These are phyloP conservation scores for Paracyclopina nana DNA, from an alignment of 1,140 invertebrate species.

Conservation along the genomic window DNA sequence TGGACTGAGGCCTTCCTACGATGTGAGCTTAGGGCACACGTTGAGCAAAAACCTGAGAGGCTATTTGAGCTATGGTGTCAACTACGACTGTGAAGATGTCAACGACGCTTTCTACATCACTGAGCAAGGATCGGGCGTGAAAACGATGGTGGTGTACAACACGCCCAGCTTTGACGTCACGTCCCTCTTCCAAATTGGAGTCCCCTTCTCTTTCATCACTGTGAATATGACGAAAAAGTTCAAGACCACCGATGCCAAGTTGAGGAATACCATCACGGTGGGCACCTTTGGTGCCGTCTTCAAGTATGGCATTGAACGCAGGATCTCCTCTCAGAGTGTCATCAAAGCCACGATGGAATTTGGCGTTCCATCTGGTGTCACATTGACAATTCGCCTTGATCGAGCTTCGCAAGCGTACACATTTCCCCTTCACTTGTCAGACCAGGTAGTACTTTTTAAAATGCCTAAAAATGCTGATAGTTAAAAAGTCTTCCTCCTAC, in stretches of 20 bases:
- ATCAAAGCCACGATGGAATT: constrained; percentile 58
- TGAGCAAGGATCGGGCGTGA: no score
- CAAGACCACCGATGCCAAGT: constrained; percentile 22
- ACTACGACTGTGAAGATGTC: no score
- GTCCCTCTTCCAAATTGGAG: constrained; percentile 51
- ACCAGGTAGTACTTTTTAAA: no score
- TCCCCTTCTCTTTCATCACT: constrained; percentile 52
- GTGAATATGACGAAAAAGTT: constrained; percentile 55
- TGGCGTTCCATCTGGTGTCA: constrained; percentile 64
- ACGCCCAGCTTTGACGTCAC: constrained; percentile 40
- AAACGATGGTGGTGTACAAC: constrained; percentile 51
- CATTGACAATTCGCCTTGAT: constrained; percentile 59
- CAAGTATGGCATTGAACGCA: constrained; percentile 77
- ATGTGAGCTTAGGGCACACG: constrained; percentile 48
- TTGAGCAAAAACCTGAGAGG: constrained; percentile 64
- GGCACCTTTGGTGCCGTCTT: constrained; percentile 63
- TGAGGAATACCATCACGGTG: constrained; percentile 31
- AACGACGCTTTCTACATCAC: no score
- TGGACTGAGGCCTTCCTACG: no score
- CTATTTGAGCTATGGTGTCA: constrained; percentile 60
- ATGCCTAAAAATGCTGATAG: no score
- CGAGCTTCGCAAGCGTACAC: constrained; percentile 66
- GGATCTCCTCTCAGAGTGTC: constrained; percentile 64
- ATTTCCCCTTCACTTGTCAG: constrained; percentile 76
- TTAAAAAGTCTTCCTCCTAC: no score